These are phyloP conservation scores for Uromys caudimaculatus DNA, from an alignment of 2,797 vertebrate species.

Conservation along the genomic window DNA sequence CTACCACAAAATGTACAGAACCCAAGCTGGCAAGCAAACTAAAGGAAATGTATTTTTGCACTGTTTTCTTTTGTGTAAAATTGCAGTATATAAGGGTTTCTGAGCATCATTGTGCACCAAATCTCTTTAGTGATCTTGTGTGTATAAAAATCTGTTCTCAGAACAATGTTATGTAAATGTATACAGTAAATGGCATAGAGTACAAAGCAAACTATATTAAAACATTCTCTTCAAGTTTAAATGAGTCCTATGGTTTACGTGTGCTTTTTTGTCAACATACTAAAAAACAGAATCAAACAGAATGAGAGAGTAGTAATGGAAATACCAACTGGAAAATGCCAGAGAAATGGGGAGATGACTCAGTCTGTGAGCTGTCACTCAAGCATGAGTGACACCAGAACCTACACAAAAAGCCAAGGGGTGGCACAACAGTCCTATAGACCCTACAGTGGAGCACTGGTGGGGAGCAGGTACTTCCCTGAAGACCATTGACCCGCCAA, in stretches of 20 bases:
- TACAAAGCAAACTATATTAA: conserved; percentile 20
- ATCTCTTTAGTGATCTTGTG: conserved; percentile 5
- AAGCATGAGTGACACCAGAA: not conserved
- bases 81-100: not conserved
- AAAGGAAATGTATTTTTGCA: conserved; percentile 23
- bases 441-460: too few species aligned
- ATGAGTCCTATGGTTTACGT: not conserved
- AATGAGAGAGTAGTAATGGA: not conserved
- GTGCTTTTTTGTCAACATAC: not conserved
- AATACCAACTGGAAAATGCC: not conserved
- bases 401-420: not conserved
- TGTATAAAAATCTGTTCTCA: conserved; percentile 3
- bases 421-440: not conserved
- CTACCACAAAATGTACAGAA: not conserved
- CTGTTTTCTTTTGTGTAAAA: conserved; percentile 52
- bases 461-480: not conserved
- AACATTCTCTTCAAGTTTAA: conserved; percentile 45
- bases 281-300: not conserved
- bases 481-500: not conserved
- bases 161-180: conserved; percentile 25
- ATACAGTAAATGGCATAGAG: not conserved
- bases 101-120: not conserved
- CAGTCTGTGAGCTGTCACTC: not conserved
- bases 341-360: too few species aligned
- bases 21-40: not conserved